These are phyloP conservation scores for Agriopis aurantiaria DNA, from an alignment of 2,888 invertebrate species.

Conservation along the genomic window DNA sequence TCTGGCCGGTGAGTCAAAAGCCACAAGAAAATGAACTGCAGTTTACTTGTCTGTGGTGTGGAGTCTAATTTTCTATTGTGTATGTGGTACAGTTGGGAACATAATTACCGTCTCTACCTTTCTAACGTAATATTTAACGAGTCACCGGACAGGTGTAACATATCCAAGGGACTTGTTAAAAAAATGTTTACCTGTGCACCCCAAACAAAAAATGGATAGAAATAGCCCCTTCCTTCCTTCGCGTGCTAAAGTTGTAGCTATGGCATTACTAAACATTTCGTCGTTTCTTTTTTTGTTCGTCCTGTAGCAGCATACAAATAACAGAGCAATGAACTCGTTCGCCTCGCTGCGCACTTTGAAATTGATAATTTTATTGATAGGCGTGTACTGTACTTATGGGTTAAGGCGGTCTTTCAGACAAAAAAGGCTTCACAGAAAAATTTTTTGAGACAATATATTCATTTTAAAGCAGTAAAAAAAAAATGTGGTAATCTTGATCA, in stretches of 20 bases:
- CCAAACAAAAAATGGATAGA: background rate
- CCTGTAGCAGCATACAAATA: background rate
- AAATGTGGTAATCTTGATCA: too few relatives aligned
- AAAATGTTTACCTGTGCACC: background rate
- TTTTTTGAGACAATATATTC: too few relatives aligned
- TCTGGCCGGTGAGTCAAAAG: slow-evolving; percentile 19
- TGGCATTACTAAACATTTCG: background rate
- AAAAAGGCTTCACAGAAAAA: too few relatives aligned
- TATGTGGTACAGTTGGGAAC: background rate
- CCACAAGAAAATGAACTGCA: slow-evolving; percentile 10
- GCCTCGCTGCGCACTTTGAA: background rate
- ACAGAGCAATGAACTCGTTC: slow-evolving; percentile 1
- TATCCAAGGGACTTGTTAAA: background rate
- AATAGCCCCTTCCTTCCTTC: background rate
- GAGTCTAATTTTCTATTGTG: slow-evolving; percentile 7
- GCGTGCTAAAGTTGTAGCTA: background rate
- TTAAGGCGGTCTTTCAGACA: too few relatives aligned
- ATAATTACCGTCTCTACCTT: background rate
- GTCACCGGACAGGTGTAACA: background rate
- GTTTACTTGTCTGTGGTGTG: background rate
- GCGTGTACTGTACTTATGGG: too few relatives aligned
- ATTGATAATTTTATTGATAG: background rate
- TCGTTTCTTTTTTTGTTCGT: background rate
- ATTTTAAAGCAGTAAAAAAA: too few relatives aligned
- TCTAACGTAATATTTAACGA: too few relatives aligned